Evolutionary conservation across 2,797 vertebrate species (phyloP).

Genomic region (Cynodonichthys magdalenae): DNA sequence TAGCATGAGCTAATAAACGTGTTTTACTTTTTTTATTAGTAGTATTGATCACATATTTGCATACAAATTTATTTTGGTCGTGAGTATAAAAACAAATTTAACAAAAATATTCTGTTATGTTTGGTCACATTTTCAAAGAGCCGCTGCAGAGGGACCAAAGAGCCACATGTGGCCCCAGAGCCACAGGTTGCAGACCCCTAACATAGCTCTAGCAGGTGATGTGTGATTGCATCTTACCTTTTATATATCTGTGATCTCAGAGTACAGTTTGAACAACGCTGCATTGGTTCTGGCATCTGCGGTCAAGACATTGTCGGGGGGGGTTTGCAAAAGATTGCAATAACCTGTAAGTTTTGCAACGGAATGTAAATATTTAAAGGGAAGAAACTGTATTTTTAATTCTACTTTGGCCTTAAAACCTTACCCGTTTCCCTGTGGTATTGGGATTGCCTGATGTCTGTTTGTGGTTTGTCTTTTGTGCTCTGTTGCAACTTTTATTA

Average conservation of each 20-base stretch:
- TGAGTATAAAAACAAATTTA: too few species aligned
- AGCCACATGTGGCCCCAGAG: too few species aligned
- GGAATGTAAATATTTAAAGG: slow-evolving; percentile 15
- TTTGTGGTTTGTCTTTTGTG: slow-evolving; percentile 1
- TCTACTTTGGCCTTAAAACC: slow-evolving; percentile 7
- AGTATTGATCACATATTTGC: too few species aligned
- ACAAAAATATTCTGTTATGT: too few species aligned
- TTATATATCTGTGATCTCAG: neutral
- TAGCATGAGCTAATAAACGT: too few species aligned
- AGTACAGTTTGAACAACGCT: neutral
- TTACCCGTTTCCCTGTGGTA: slow-evolving; percentile 15
- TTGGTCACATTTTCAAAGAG: too few species aligned
- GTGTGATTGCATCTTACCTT: too few species aligned
- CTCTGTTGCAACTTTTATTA: slow-evolving; percentile 12
- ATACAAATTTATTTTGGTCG: too few species aligned
- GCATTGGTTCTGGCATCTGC: neutral
- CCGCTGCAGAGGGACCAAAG: too few species aligned
- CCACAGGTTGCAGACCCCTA: too few species aligned
- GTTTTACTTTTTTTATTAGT: too few species aligned
- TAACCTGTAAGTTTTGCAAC: slow-evolving; percentile 8
- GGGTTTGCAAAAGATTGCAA: slow-evolving; percentile 4
- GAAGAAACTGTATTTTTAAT: slow-evolving; percentile 37
- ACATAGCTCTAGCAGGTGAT: too few species aligned
- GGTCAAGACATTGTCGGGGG: neutral
- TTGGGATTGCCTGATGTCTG: neutral